phyloP scores from a whole-genome alignment of 2,113 vertebrate species.

The Petromus typicus region DNA sequence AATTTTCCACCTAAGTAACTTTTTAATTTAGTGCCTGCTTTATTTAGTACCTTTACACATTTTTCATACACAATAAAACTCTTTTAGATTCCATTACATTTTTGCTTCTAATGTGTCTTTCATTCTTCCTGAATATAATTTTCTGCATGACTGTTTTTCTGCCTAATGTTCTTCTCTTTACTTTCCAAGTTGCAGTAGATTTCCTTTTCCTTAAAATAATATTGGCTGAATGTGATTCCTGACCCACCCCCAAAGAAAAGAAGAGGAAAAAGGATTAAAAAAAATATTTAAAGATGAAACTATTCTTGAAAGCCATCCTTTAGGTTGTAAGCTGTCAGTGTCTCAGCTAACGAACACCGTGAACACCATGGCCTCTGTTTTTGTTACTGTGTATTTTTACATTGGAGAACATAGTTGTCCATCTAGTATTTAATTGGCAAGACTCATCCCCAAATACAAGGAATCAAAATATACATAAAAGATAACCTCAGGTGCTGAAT shows the following conservation, averaged over 20 bases:
- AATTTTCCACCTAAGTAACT: not conserved
- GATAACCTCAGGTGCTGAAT: not conserved
- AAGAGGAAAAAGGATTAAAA: not conserved
- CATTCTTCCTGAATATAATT: not conserved
- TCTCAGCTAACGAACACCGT: not conserved
- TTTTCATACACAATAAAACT: not conserved
- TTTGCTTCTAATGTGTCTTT: not conserved
- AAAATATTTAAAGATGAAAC: slow-evolving; percentile 7
- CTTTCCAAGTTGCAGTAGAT: not conserved
- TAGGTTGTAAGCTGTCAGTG: slow-evolving; percentile 8
- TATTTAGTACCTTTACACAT: not conserved
- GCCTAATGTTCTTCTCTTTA: not conserved
- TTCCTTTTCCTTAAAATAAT: not conserved
- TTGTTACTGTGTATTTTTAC: not conserved
- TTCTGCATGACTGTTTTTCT: not conserved
- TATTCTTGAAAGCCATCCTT: not conserved
- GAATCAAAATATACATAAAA: slow-evolving; percentile 9
- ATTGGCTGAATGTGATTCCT: not conserved
- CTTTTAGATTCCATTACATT: not conserved
- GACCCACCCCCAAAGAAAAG: accelerated
- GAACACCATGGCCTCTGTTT: not conserved
- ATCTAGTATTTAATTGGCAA: not conserved
- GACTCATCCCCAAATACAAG: not conserved
- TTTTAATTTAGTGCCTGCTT: not conserved
- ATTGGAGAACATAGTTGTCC: not conserved